Percentiles rank a stretch among this genome's conserved stretches.
Evolutionary conservation across 1,140 invertebrate genomes (phyloP).

Genomic region (Drosophila orena): DNA sequence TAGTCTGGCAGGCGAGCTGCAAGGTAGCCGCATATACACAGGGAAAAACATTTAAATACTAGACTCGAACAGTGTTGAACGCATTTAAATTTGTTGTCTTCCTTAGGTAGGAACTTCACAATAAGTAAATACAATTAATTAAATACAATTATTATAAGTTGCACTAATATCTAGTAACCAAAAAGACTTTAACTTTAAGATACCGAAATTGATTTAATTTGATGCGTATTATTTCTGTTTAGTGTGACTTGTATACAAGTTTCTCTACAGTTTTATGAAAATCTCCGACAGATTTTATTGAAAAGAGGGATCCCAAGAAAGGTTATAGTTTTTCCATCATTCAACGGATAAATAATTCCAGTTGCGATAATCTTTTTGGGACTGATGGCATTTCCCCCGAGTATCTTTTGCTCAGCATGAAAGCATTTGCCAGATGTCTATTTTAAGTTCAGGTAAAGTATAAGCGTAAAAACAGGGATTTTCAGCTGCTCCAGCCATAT

Average conservation of each 20-base stretch:
- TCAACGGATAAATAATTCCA: conserved; percentile 48
- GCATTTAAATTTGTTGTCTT: no score
- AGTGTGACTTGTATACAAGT: background rate
- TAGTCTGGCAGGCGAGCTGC: conserved; percentile 26
- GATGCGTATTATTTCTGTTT: background rate
- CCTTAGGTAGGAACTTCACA: no score
- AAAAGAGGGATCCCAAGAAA: background rate
- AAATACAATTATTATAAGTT: no score
- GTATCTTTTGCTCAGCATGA: conserved; percentile 5
- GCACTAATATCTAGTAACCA: background rate
- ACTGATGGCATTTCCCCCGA: conserved; percentile 16
- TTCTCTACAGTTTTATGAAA: conserved; percentile 13
- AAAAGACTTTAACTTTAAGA: background rate
- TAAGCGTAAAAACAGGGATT: conserved; percentile 24
- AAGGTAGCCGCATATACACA: conserved; percentile 18
- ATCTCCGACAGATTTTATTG: conserved; percentile 28
- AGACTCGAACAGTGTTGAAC: background rate
- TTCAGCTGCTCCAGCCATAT: conserved; percentile 45
- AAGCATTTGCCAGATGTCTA: conserved; percentile 24
- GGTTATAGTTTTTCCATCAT: conserved; percentile 16
- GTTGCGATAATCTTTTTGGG: conserved; percentile 42
- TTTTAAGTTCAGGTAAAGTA: conserved; percentile 16
- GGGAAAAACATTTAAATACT: background rate
- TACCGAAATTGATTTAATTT: background rate
- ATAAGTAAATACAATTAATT: no score